phyloP scores from a whole-genome alignment of 2,888 invertebrate genomes.

The Exephanes ischioxanthus region DNA sequence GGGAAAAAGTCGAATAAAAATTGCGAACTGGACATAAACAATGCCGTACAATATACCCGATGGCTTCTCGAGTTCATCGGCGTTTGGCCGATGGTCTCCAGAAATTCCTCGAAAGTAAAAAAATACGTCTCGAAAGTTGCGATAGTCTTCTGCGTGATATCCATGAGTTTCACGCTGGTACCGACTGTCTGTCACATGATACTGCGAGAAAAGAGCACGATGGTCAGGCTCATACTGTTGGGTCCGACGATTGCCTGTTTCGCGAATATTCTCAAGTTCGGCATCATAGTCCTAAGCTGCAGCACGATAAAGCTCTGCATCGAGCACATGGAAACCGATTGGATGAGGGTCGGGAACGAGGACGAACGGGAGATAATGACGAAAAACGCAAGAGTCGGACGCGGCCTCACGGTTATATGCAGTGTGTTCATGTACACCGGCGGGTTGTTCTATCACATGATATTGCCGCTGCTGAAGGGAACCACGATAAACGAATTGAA shows the following conservation, averaged over 20 bases:
- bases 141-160: conserved; percentile 12
- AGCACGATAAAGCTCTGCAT: conserved; percentile 56
- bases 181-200: conserved; percentile 26
- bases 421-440: conserved; percentile 73
- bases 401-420: conserved; percentile 62
- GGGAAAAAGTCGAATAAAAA: conserved; percentile 17
- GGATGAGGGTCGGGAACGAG: conserved; percentile 34
- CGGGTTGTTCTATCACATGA: conserved; percentile 68
- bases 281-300: not conserved
- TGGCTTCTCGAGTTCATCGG: conserved; percentile 45
- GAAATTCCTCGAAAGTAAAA: conserved; percentile 9
- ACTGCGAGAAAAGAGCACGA: conserved; percentile 13
- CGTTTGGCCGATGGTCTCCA: conserved; percentile 52
- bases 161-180: conserved; percentile 34
- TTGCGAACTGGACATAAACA: conserved; percentile 40
- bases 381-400: conserved; percentile 50
- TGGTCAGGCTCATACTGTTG: conserved; percentile 1
- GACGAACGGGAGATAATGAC: conserved; percentile 64
- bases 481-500: conserved; percentile 54
- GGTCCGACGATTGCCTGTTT: conserved; percentile 19
- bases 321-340: conserved; percentile 64
- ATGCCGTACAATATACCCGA: conserved; percentile 43
- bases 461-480: conserved; percentile 67
- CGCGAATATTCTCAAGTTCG: conserved; percentile 24
- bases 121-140: conserved; percentile 31